Percentiles rank a stretch among this genome's conserved stretches.
Evolutionary conservation across 1,140 invertebrate species (phyloP).

Genomic region (Thrips palmi): DNA sequence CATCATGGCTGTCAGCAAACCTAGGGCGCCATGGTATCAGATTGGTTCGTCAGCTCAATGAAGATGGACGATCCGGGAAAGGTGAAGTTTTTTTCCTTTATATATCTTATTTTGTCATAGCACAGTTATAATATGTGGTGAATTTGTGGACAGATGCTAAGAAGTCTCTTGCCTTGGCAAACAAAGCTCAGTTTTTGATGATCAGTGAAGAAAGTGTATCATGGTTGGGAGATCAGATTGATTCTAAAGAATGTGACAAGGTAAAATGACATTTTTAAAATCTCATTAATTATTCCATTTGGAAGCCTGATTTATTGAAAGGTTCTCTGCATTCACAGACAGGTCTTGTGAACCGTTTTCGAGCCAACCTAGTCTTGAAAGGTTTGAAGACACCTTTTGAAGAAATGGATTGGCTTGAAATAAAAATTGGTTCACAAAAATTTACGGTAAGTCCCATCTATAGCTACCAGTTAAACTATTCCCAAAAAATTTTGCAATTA

Average conservation of each 20-base stretch:
- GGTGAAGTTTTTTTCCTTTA: slow-evolving; percentile 6
- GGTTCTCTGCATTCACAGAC: slow-evolving; percentile 20
- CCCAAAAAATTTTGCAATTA: not conserved
- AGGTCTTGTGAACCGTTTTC: slow-evolving; percentile 30
- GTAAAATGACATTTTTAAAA: slow-evolving; percentile 7
- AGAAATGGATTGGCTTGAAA: slow-evolving; percentile 50
- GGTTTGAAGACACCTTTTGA: slow-evolving; percentile 36
- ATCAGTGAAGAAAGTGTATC: slow-evolving; percentile 56
- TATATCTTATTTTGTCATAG: not conserved
- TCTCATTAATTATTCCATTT: slow-evolving; percentile 6
- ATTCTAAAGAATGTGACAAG: slow-evolving; percentile 17
- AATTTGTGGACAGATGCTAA: no score
- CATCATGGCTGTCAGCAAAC: slow-evolving; percentile 52
- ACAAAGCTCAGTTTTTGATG: slow-evolving; percentile 76
- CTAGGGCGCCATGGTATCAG: slow-evolving; percentile 43
- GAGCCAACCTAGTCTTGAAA: slow-evolving; percentile 34
- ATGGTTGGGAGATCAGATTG: slow-evolving; percentile 42
- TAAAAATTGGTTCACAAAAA: slow-evolving; percentile 44
- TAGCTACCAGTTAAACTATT: slow-evolving; percentile 1
- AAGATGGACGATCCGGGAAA: slow-evolving; percentile 20
- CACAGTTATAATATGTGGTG: no score
- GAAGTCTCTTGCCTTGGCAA: slow-evolving; percentile 45
- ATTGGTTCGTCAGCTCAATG: slow-evolving; percentile 40
- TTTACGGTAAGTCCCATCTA: slow-evolving; percentile 36
- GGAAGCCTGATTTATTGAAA: not conserved